These are phyloP conservation scores for Toxonevra muliebris DNA, from an alignment of 2,888 invertebrate species.

Conservation along the genomic window DNA sequence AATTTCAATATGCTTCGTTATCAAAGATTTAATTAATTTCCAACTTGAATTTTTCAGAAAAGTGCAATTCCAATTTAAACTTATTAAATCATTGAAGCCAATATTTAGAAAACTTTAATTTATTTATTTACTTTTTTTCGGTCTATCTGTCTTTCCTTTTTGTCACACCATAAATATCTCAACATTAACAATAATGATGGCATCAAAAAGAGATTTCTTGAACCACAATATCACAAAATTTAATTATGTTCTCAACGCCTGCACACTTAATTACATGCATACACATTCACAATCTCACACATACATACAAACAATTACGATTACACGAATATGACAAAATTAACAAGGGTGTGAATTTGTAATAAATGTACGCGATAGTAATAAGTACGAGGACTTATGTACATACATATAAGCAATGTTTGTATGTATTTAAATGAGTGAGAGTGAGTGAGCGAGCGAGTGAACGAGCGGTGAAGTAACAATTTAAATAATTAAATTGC, in stretches of 20 bases:
- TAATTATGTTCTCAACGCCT: conserved; percentile 31
- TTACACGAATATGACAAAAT: conserved; percentile 19
- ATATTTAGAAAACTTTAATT: too few species aligned
- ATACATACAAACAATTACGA: background rate
- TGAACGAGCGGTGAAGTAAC: conserved; percentile 23
- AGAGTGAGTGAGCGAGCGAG: conserved; percentile 13
- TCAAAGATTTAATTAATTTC: too few species aligned
- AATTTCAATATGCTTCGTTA: too few species aligned
- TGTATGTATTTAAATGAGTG: conserved; percentile 15
- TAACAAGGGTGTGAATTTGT: conserved; percentile 31
- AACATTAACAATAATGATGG: conserved; percentile 35
- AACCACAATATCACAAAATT: conserved; percentile 34
- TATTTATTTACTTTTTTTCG: background rate
- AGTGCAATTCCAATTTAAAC: too few species aligned
- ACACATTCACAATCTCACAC: conserved; percentile 1
- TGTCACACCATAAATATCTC: conserved; percentile 24
- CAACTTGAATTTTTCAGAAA: too few species aligned
- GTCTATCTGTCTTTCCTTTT: conserved; percentile 6
- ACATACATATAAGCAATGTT: background rate
- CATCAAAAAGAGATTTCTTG: conserved; percentile 40
- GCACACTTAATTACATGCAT: conserved; percentile 14
- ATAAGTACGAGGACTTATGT: conserved; percentile 3
- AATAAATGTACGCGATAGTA: conserved; percentile 22
- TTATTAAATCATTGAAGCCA: too few species aligned
- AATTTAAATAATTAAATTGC: conserved; percentile 56